Conservation (phyloP, 2,888 invertebrate genomes). For the Sinhomidia bicolor region DNA sequence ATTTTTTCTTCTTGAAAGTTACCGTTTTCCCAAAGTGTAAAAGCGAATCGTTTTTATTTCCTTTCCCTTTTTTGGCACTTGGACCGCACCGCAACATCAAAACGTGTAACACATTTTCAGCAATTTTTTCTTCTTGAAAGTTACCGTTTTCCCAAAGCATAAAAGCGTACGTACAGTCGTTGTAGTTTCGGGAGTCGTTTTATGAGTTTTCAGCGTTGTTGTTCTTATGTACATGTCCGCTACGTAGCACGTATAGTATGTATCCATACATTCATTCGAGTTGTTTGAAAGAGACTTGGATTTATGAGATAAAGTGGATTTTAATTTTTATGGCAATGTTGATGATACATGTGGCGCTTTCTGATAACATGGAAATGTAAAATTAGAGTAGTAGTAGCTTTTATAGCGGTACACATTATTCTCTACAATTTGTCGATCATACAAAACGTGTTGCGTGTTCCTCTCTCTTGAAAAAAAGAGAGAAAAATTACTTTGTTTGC, state of each 20-base stretch:
- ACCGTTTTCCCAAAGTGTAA: too few relatives aligned
- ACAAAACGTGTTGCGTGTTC: not conserved
- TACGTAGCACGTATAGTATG: too few relatives aligned
- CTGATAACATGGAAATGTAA: not conserved
- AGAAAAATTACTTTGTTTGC: not conserved
- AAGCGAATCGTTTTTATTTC: too few relatives aligned
- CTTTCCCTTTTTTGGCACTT: too few relatives aligned
- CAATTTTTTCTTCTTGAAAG: too few relatives aligned
- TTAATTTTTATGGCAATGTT: too few relatives aligned
- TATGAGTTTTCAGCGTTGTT: not conserved
- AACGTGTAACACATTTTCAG: not conserved
- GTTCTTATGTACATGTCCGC: not conserved
- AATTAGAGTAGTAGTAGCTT: not conserved
- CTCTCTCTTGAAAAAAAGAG: not conserved
- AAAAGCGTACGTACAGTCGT: not conserved
- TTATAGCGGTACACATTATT: not conserved
- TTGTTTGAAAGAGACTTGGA: not conserved
- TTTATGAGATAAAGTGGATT: not conserved
- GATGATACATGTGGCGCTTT: not conserved
- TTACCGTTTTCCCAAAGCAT: too few relatives aligned
- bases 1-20: too few relatives aligned
- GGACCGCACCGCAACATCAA: not conserved
- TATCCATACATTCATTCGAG: too few relatives aligned
- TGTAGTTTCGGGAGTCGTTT: not conserved
- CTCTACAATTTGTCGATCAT: not conserved